A percentile compares a stretch with the other conserved stretches of the same genome.
These are phyloP conservation scores for Anastatus disparis DNA, from an alignment of 1,140 invertebrate genomes.

Conservation along the genomic window DNA sequence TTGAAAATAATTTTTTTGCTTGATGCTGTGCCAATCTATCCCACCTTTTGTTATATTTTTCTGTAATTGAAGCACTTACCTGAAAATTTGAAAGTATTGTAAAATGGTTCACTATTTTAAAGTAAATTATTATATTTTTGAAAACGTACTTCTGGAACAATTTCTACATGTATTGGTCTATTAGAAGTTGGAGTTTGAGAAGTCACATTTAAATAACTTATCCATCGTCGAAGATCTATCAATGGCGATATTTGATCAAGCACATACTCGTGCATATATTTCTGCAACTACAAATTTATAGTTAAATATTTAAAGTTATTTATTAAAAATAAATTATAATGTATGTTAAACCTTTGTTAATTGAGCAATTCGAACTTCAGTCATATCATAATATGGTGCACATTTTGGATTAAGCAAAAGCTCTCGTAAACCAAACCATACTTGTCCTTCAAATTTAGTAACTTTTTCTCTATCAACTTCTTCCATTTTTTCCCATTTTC, in stretches of 20 bases:
- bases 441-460: constrained; percentile 75
- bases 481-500: constrained; percentile 72
- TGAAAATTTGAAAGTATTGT: constrained; percentile 46
- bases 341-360: constrained; percentile 68
- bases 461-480: constrained; percentile 68
- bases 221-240: constrained; percentile 77
- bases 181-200: constrained; percentile 51
- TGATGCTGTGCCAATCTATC: constrained; percentile 70
- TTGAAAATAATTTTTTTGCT: constrained; percentile 66
- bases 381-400: constrained; percentile 75
- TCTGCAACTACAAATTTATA: constrained; percentile 70
- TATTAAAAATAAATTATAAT: not conserved
- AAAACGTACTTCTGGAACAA: constrained; percentile 65
- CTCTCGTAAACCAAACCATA: constrained; percentile 78
- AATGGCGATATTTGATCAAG: constrained; percentile 82
- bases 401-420: constrained; percentile 73
- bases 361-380: constrained; percentile 72
- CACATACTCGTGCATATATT: constrained; percentile 71
- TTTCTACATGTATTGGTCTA: constrained; percentile 69
- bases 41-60: constrained; percentile 68
- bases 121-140: not conserved
- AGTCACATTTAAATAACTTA: constrained; percentile 67
- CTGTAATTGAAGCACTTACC: constrained; percentile 65
- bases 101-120: constrained; percentile 3
- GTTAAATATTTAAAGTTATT: constrained; percentile 8